phyloP scores from a whole-genome alignment of 2,888 invertebrate genomes.

The Elaeidobius kamerunicus region DNA sequence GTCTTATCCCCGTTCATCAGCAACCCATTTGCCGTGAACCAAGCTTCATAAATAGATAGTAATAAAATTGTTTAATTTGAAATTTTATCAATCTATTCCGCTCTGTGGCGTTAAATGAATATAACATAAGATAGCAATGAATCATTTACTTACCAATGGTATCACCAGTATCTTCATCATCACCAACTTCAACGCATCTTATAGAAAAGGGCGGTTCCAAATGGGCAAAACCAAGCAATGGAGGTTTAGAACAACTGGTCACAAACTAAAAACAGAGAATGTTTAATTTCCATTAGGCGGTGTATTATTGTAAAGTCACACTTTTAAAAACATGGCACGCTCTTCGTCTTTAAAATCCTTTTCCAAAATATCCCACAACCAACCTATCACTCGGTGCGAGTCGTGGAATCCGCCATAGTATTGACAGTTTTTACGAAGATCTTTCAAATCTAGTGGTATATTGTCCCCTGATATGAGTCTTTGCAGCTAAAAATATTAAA shows the following conservation, averaged over 20 bases:
- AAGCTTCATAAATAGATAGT: neutral
- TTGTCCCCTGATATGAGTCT: constrained; percentile 95
- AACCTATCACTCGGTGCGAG: constrained; percentile 94
- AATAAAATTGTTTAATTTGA: too few species aligned
- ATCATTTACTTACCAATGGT: constrained; percentile 62
- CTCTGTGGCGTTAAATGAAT: neutral
- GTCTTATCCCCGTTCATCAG: too few species aligned
- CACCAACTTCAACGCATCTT: constrained; percentile 97
- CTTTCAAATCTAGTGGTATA: constrained; percentile 84
- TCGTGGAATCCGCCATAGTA: constrained; percentile 99
- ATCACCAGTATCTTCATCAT: constrained; percentile 92
- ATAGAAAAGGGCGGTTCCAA: constrained; percentile 97
- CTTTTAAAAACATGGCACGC: constrained; percentile 88
- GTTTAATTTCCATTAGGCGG: neutral
- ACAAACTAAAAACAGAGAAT: constrained; percentile 43
- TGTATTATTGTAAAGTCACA: neutral
- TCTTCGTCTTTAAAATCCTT: constrained; percentile 93
- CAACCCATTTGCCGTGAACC: too few species aligned
- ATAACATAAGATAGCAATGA: neutral
- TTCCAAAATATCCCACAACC: constrained; percentile 98
- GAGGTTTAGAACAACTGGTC: constrained; percentile 96
- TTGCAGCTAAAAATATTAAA: constrained; percentile 63
- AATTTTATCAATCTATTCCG: neutral
- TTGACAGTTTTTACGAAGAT: constrained; percentile 88
- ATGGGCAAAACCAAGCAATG: constrained; percentile 92